Evolutionary conservation across 2,888 invertebrate species (phyloP).

Genomic region (Himalopsyche japonica): DNA sequence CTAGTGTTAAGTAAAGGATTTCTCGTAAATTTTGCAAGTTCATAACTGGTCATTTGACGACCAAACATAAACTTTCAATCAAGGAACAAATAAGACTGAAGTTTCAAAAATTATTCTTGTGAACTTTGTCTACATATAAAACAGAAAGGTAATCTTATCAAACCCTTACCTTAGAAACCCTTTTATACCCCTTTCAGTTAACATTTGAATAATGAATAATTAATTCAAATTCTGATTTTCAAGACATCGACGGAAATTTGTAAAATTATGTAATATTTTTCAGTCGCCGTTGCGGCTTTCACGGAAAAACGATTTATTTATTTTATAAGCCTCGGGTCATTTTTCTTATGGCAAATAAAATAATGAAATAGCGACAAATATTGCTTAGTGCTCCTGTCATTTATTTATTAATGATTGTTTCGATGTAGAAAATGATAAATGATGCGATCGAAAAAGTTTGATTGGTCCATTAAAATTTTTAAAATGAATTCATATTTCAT

Average conservation of each 20-base stretch:
- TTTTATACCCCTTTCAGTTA: neutral
- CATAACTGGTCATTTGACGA: neutral
- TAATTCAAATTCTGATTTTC: neutral
- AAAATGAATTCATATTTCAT: too few relatives aligned
- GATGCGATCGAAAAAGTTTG: too few relatives aligned
- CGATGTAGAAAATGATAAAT: too few relatives aligned
- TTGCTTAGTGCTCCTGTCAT: too few relatives aligned
- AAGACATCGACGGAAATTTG: neutral
- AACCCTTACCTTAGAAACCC: neutral
- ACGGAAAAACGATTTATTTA: too few relatives aligned
- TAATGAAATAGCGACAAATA: too few relatives aligned
- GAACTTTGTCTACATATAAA: neutral
- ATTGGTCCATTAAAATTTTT: too few relatives aligned
- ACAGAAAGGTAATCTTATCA: neutral
- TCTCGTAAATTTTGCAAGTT: neutral
- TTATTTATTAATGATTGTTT: too few relatives aligned
- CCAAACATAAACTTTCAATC: neutral
- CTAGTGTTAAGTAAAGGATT: neutral
- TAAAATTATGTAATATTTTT: neutral
- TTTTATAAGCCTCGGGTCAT: too few relatives aligned
- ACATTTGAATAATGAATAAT: neutral
- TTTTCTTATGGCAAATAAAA: too few relatives aligned
- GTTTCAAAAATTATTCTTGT: neutral
- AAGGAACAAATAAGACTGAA: neutral
- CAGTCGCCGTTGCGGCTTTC: too few relatives aligned